phyloP scores from a whole-genome alignment of 2,797 vertebrate species.

The Enteromius trimaculatus region DNA sequence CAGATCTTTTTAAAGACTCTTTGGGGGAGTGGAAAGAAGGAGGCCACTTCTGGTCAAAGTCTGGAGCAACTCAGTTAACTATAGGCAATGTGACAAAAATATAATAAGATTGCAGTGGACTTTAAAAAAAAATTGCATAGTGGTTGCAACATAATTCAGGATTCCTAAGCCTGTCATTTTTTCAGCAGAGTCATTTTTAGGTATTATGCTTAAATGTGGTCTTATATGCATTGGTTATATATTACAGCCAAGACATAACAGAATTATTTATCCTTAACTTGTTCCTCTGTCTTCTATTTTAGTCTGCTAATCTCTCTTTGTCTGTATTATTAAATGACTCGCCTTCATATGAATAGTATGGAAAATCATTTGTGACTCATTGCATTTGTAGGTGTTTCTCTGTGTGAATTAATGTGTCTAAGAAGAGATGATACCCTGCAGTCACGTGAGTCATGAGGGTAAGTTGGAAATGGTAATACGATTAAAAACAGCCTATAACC shows the following conservation, averaged over 20 bases:
- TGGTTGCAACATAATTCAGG: not conserved
- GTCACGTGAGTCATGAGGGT: conserved; percentile 31
- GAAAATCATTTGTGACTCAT: conserved; percentile 39
- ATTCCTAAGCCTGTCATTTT: too few species aligned
- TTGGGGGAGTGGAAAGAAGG: not conserved
- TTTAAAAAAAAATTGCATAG: not conserved
- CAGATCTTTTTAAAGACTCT: not conserved
- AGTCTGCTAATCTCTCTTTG: conserved; percentile 19
- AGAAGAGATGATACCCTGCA: conserved; percentile 42
- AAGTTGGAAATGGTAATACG: conserved; percentile 19
- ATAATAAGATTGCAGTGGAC: not conserved
- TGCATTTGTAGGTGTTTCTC: conserved; percentile 40
- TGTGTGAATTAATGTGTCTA: conserved; percentile 30
- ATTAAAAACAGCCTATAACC: conserved; percentile 42
- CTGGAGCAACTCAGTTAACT: not conserved
- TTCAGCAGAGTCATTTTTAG: conserved; percentile 1
- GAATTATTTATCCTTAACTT: conserved; percentile 71
- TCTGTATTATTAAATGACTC: not conserved
- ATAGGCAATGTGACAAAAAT: not conserved
- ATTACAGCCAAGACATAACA: conserved; percentile 64
- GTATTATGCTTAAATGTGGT: not conserved
- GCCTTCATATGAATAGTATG: conserved; percentile 20
- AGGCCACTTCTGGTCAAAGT: not conserved
- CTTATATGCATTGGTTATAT: not conserved
- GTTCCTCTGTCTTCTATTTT: conserved; percentile 62